Base-by-base conservation (phyloP, 92 coral and sea anemone species). In the Porites cylindrica region DNA sequence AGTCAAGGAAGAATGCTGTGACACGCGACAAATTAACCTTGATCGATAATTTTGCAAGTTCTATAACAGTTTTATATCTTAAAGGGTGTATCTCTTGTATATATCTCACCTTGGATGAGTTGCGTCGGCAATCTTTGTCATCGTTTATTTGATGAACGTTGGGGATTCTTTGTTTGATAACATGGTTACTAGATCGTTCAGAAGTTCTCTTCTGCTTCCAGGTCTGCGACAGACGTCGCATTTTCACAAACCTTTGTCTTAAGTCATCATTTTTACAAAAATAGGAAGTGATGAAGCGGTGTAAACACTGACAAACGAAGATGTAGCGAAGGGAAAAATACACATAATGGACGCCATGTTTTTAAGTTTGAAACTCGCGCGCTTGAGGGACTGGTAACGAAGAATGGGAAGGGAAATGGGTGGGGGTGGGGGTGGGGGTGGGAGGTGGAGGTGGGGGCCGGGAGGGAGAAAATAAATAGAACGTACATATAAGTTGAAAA, bases 221-320 rank as follows among this genome's bases (percentile, higher is more conserved):
- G 62, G 98, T 93, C 76, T 95, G 95, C 58, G 98, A 95, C 10
- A 95, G 90, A 17, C 93, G 94, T 82, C 88, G 91, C 98, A 95
- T 95, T 52, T 53, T 75, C 20, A 73, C 17, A 9, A 7, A 11
- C 8, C 32, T 51, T 3, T 7, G 18, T 1, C 26, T 50, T 56
- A 62, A 58, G 21, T 38, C 53, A 59, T 58, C 20, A 18, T 56
- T 6, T 13, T 58, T 32, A 50, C 70, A 10, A 59, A 59, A 29
- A 68, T 32, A 78, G 50, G 77, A 81, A 38, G 47, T 38, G 78
- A 70, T 82, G 60, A 18, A 82, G n/a, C 19, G 17, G 12, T 17
- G 70, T 29, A 51, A 58, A 38, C 4, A 1, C n/a, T 14, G 54
- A 7, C 66, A 79, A 66, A 9, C 18, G 63, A 75, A 17, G 43